These are phyloP conservation scores for Climacteris rufus DNA, from an alignment of 2,113 vertebrate genomes.

Conservation along the genomic window DNA sequence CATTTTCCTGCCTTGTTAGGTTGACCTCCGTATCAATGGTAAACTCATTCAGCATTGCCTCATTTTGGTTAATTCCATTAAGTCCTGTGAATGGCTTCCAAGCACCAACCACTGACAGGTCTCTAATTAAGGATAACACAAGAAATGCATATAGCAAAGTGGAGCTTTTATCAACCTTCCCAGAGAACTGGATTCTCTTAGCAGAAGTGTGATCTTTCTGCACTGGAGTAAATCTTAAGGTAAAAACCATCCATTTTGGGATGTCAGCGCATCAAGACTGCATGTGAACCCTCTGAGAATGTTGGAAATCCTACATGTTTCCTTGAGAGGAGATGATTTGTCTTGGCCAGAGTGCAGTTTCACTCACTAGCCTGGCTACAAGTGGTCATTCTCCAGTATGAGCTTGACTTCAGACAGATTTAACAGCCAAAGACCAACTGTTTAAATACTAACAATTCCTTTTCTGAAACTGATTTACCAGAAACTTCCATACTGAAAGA, in stretches of 20 bases:
- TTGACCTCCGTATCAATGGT: background rate
- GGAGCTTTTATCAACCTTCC: background rate
- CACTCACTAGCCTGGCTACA: background rate
- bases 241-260: background rate
- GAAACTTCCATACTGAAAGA: background rate
- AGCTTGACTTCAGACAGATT: background rate
- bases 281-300: background rate
- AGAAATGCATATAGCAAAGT: background rate
- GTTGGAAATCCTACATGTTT: background rate
- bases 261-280: background rate
- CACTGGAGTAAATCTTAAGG: background rate
- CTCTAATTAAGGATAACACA: background rate
- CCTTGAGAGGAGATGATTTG: background rate
- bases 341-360: background rate
- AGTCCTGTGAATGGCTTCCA: background rate
- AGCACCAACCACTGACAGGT: background rate
- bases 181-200: background rate
- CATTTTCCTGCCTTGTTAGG: background rate
- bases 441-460: background rate
- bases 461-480: background rate
- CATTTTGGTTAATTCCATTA: background rate
- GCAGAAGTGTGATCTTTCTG: background rate
- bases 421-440: background rate
- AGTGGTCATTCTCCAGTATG: background rate
- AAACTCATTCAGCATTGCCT: background rate